Evolutionary conservation across 2,797 vertebrate species (phyloP), one percentile per base, ranked within the genome.

Genomic region (Syngnathus rostellatus): DNA sequence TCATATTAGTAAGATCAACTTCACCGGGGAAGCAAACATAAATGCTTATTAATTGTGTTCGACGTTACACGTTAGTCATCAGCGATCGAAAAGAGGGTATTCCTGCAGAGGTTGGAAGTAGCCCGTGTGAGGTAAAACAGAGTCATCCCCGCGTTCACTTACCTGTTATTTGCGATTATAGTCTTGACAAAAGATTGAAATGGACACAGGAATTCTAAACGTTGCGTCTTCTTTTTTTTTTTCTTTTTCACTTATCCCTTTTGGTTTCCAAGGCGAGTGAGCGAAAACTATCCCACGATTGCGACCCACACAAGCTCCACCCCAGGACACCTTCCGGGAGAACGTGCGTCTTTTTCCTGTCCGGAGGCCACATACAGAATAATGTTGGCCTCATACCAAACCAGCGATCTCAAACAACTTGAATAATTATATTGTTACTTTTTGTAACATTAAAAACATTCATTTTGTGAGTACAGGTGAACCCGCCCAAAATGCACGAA

Each of bases 271-370:
- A 43, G 6, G 9, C 40, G 21, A 23, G n/a, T 8, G 38, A 45
- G 23, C 5, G 41, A 23, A 17, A 45, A 17, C 12, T 46, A 41
- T 12, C n/a, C 39, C 5, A 19, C 59, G 6, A n/a, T 61, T 5
- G 39, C 41, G 6, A 25, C 5, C 11, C 40, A 46, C 21, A 62
- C 23, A 73, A 83, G 66, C 87, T 86, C 85, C 87, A 68, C 86
- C 86, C 85, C 60, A 58, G 65, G 31, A 51, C 68, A 66, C 78
- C 72, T 67, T 45, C 2, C 48, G 10, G 12, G 66, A 19, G 60
- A 31, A 11, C 51, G 45, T 6, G 48, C 60, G 41, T 68, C 41
- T 69, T 65, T 62, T 23, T 46, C 62, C 62, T 76, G 69, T 63
- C 82, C 80, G 5, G 74, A 73, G 79, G 82, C 74, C 0, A 75